Evolutionary conservation across 2,113 vertebrate species (phyloP).

Genomic region (Anhinga rufa): DNA sequence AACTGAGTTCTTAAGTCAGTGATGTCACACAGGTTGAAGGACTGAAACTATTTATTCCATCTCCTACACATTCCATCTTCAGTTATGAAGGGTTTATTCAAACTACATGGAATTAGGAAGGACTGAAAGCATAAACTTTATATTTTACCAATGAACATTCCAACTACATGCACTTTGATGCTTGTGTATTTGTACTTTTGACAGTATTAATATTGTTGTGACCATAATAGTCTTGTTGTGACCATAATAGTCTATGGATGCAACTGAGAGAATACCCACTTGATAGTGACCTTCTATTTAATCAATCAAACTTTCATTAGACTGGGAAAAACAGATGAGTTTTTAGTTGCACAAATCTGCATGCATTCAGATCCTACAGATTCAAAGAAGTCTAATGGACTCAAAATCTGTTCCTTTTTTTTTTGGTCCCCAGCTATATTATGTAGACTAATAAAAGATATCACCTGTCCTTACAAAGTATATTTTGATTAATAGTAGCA

Average conservation of each 20-base stretch:
- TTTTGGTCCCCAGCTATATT: background rate
- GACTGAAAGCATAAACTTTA: background rate
- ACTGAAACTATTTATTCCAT: background rate
- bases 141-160: background rate
- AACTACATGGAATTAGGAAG: background rate
- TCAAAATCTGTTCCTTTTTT: background rate
- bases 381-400: background rate
- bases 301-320: background rate
- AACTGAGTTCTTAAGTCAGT: background rate
- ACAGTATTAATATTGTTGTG: background rate
- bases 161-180: background rate
- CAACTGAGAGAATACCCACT: background rate
- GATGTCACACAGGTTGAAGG: background rate
- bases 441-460: too few relatives aligned
- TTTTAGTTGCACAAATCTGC: background rate
- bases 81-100: background rate
- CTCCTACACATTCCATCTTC: too few relatives aligned
- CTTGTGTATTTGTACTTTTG: background rate
- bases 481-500: background rate
- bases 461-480: background rate
- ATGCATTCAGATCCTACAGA: background rate
- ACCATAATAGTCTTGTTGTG: background rate
- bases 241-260: background rate
- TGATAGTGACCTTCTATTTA: background rate
- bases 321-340: background rate